Conservation (phyloP, 2,113 vertebrate species). For the Uria aalge region DNA sequence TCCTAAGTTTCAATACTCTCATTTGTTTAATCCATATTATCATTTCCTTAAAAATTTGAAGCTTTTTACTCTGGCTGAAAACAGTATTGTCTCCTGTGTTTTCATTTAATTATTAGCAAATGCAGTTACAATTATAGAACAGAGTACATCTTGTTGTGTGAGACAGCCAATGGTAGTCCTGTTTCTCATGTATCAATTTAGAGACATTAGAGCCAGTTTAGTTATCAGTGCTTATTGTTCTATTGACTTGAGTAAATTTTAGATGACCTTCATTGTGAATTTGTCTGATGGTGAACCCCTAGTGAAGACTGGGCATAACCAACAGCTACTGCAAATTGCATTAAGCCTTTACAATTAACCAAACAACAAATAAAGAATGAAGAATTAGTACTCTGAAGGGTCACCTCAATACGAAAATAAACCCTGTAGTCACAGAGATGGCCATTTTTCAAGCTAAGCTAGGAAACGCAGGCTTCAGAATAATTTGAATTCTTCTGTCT, state of each 20-base stretch:
- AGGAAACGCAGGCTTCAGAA: not conserved
- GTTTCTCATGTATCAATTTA: not conserved
- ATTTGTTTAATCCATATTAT: not conserved
- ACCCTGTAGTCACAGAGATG: not conserved
- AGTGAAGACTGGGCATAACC: not conserved
- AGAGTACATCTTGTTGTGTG: not conserved
- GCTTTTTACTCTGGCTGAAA: not conserved
- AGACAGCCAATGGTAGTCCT: not conserved
- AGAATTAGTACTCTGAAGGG: not conserved
- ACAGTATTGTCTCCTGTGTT: not conserved
- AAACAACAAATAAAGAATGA: not conserved
- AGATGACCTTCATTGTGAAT: not conserved
- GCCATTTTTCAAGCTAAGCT: not conserved
- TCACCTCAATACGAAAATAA: not conserved
- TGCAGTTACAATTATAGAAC: not conserved
- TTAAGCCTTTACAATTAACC: not conserved
- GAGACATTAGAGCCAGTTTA: not conserved
- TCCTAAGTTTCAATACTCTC: not conserved
- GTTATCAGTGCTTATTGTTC: not conserved
- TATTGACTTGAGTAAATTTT: not conserved
- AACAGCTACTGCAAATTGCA: not conserved
- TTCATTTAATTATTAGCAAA: not conserved
- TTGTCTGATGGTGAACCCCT: not conserved
- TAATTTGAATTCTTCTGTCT: not conserved
- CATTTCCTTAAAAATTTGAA: not conserved